phyloP scores from a whole-genome alignment of 2,113 vertebrate species.

The Atrichornis clamosus region DNA sequence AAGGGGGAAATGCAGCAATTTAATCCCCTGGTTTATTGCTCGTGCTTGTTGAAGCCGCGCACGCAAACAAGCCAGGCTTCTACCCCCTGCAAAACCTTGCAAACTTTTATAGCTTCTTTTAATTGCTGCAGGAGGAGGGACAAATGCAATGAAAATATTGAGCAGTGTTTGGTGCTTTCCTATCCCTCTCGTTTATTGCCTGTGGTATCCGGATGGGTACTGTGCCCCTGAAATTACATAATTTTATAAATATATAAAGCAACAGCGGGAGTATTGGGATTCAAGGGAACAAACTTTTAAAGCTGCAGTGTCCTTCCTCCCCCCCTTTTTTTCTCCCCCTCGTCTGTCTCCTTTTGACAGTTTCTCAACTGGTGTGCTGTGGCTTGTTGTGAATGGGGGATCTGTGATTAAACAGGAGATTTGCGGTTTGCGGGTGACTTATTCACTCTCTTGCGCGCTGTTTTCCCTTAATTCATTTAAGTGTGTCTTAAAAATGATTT shows the following conservation, averaged over 20 bases:
- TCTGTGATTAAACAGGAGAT: constrained; percentile 13
- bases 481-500: background rate
- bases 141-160: background rate
- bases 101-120: constrained; percentile 76
- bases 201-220: constrained; percentile 16
- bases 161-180: background rate
- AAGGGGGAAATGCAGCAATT: constrained; percentile 37
- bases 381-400: constrained; percentile 31
- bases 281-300: constrained; percentile 76
- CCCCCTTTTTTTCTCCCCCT: constrained; percentile 20
- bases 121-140: constrained; percentile 63
- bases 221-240: constrained; percentile 60
- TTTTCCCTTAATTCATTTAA: constrained; percentile 28
- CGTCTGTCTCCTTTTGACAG: constrained; percentile 60
- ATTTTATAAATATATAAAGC: constrained; percentile 63
- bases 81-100: constrained; percentile 66
- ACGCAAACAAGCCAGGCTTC: background rate
- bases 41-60: background rate
- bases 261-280: constrained; percentile 47
- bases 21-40: background rate
- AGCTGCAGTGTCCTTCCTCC: constrained; percentile 69
- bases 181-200: background rate
- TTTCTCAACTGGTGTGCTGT: constrained; percentile 17
- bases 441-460: background rate
- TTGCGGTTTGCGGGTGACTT: constrained; percentile 34